These are phyloP conservation scores for Lasioglossum morio DNA, from an alignment of 2,888 invertebrate genomes.

Conservation along the genomic window DNA sequence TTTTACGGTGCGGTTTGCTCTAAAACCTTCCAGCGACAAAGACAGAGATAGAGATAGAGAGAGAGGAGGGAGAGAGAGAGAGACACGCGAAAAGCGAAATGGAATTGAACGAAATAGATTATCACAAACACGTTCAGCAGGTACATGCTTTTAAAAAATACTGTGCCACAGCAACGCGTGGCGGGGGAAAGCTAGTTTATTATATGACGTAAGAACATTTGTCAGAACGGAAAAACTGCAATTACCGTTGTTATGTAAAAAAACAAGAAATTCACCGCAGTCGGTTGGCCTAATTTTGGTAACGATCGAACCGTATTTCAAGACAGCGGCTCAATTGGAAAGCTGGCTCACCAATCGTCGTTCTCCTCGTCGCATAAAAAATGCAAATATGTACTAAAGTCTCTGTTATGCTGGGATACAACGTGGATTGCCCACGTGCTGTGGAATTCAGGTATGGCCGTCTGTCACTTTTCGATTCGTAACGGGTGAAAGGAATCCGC, in stretches of 20 bases:
- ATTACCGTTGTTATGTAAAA: not conserved
- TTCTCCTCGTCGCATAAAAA: not conserved
- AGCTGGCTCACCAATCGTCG: not conserved
- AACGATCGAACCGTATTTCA: not conserved
- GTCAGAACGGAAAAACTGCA: not conserved
- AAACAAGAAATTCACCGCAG: not conserved
- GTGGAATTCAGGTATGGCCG: slow-evolving; percentile 52
- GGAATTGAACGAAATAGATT: no score
- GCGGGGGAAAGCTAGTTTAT: no score
- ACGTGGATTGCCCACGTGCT: slow-evolving; percentile 53
- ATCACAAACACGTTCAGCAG: no score
- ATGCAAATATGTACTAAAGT: no score
- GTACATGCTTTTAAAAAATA: no score
- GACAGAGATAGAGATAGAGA: no score
- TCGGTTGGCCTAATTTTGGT: not conserved
- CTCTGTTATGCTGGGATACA: slow-evolving; percentile 11
- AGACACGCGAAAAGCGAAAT: no score
- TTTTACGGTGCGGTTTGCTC: no score
- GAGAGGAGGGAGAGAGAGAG: no score
- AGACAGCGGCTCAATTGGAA: not conserved
- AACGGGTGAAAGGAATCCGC: not conserved
- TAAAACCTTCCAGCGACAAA: no score
- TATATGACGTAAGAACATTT: no score
- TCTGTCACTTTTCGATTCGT: slow-evolving; percentile 24
- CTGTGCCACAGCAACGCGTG: no score